Conservation (phyloP, 2,797 vertebrate species). For the Chiloscyllium punctatum region DNA sequence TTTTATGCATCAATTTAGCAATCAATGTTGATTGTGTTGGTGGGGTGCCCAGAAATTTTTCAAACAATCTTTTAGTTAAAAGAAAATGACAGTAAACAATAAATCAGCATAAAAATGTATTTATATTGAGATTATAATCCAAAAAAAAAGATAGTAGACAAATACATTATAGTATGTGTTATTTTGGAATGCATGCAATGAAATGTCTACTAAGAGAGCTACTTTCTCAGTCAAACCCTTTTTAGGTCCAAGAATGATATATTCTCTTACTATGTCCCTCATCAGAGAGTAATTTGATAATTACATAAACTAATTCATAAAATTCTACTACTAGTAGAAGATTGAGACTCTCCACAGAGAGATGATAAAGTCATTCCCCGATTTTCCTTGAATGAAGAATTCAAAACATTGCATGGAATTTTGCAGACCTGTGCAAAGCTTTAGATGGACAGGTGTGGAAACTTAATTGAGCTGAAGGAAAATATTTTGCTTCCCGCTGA, state of each 20-base stretch:
- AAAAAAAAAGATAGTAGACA: not conserved
- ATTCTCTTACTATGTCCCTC: not conserved
- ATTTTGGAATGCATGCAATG: not conserved
- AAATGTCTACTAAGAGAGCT: not conserved
- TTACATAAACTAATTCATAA: not conserved
- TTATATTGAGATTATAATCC: not conserved
- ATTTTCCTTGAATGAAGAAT: not conserved
- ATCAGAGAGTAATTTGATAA: not conserved
- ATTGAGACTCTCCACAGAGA: not conserved
- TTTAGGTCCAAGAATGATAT: not conserved
- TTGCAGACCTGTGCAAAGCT: too few relatives aligned
- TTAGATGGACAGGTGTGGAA: too few relatives aligned
- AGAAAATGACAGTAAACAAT: not conserved
- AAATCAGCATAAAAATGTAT: not conserved
- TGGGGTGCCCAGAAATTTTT: not conserved
- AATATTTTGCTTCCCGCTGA: too few relatives aligned
- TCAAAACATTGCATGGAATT: not conserved
- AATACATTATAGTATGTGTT: not conserved
- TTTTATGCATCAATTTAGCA: not conserved
- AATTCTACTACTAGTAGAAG: not conserved
- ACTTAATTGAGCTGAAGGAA: too few relatives aligned
- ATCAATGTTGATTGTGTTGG: not conserved
- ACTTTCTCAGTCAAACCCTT: not conserved
- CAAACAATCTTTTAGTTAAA: not conserved
- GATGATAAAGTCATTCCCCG: not conserved